A percentile compares a stretch with the other conserved stretches of the same genome.
Conservation (phyloP, 2,888 invertebrate species). For the Oscheius sp. region DNA sequence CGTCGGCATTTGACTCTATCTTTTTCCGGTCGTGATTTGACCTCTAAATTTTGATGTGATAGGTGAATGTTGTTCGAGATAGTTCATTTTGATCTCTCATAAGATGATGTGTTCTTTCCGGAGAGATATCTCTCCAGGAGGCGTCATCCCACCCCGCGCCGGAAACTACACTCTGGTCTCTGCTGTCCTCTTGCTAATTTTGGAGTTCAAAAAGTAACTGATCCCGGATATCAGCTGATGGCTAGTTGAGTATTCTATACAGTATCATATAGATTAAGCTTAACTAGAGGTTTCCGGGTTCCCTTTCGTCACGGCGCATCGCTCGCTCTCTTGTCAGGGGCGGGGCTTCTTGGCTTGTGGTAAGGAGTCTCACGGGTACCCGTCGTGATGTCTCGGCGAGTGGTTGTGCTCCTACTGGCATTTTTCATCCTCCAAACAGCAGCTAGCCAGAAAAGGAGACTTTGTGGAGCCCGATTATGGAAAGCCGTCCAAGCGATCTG, state of each 20-base stretch:
- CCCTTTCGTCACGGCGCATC: slow-evolving; percentile 7
- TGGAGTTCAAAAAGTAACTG: neutral
- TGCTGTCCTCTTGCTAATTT: neutral
- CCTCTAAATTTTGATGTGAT: too few species aligned
- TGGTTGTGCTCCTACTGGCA: slow-evolving; percentile 33
- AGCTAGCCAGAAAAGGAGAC: slow-evolving; percentile 4
- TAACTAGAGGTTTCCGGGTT: slow-evolving; percentile 7
- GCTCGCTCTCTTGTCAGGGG: slow-evolving; percentile 30
- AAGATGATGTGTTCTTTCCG: too few species aligned
- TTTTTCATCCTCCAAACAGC: slow-evolving; percentile 6
- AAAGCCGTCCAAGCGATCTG: slow-evolving; percentile 26
- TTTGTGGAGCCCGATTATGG: slow-evolving; percentile 22
- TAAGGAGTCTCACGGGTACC: slow-evolving; percentile 5
- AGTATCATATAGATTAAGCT: neutral
- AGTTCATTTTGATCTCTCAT: too few species aligned
- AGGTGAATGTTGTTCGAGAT: too few species aligned
- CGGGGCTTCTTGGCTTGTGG: slow-evolving; percentile 14
- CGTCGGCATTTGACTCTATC: too few species aligned
- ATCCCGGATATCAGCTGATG: too few species aligned
- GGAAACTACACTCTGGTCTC: neutral
- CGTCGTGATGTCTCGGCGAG: slow-evolving; percentile 31
- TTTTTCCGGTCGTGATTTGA: too few species aligned
- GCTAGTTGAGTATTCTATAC: neutral
- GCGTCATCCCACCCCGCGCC: too few species aligned
- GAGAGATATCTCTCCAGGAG: too few species aligned